phyloP scores from a whole-genome alignment of 1,140 invertebrate species.

The Neotoxoptera formosana region DNA sequence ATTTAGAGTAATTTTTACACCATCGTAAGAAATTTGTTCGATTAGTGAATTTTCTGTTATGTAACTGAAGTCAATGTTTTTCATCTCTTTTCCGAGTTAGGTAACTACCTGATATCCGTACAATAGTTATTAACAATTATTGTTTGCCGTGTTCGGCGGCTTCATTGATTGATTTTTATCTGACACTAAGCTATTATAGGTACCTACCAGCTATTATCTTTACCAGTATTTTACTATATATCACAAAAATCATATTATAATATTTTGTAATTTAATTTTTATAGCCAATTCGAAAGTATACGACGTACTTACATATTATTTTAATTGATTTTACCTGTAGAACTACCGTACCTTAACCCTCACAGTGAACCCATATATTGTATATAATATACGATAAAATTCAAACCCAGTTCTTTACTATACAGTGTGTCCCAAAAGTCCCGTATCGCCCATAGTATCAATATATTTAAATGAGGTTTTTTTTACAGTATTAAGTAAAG shows the following conservation, averaged over 20 bases:
- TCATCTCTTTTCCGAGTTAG: background rate
- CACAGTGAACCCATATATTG: too few species aligned
- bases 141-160: background rate
- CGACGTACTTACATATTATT: background rate
- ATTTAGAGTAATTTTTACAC: background rate
- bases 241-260: background rate
- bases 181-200: background rate
- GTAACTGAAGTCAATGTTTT: background rate
- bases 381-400: background rate
- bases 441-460: too few species aligned
- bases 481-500: too few species aligned
- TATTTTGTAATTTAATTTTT: conserved; percentile 12
- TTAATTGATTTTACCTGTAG: background rate
- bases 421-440: too few species aligned
- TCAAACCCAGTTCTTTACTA: background rate
- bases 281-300: background rate
- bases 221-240: background rate
- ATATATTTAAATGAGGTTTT: too few species aligned
- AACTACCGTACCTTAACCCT: background rate
- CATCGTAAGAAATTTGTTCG: background rate
- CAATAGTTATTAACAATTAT: background rate
- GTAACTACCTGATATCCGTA: background rate
- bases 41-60: background rate
- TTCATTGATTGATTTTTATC: background rate
- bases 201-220: background rate